Evolutionary conservation across 2,113 vertebrate genomes (phyloP), one percentile per base, ranked within the genome.

Genomic region (Chamaetylas fuelleborni): DNA sequence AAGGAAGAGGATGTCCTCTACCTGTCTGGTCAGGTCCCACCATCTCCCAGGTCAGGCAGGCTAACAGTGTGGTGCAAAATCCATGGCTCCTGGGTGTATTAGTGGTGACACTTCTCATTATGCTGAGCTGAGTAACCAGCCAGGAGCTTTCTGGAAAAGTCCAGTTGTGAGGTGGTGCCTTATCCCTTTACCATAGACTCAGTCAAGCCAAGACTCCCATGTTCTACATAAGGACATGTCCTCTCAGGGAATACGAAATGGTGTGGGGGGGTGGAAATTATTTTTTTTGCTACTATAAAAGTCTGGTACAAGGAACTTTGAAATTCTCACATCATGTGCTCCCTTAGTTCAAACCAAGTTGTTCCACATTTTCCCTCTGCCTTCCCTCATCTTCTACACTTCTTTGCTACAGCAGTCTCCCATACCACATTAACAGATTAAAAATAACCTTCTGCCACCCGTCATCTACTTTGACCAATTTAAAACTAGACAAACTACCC

Each of bases 381-480:
- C 16, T 89, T 92, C 38, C 18, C 14, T 42, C 50, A 61, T 40
- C 14, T 89, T 76, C 40, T 79, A 25, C 0, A 2, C 42, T 93
- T 92, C 7, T 1, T 58, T 82, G 58, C 70, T 0, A 0, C 69
- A 84, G 56, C 53, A 70, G 23, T 82, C 81, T 91, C 74, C 73
- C 53, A 42, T 87, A 95, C 71, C 81, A 92, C 58, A 57, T 76
- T 76, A 86, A 42, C 61, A 81, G 83, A 78, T 93, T 92, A 84
- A 95, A 95, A 95, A 89, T 53, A 95, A 89, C 91, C 62, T 95
- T 79, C 81, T 95, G 91, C 73, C 81, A 87, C 42, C 45, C 70
- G 79, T 92, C 81, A 54, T 90, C 81, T 93, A 73, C 84, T 92
- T 36, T 65, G 50, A 29, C 54, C 94, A 91, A 76, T 94, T 87